Evolutionary conservation across 1,140 invertebrate species (phyloP).

Genomic region (Bombyx mori): DNA sequence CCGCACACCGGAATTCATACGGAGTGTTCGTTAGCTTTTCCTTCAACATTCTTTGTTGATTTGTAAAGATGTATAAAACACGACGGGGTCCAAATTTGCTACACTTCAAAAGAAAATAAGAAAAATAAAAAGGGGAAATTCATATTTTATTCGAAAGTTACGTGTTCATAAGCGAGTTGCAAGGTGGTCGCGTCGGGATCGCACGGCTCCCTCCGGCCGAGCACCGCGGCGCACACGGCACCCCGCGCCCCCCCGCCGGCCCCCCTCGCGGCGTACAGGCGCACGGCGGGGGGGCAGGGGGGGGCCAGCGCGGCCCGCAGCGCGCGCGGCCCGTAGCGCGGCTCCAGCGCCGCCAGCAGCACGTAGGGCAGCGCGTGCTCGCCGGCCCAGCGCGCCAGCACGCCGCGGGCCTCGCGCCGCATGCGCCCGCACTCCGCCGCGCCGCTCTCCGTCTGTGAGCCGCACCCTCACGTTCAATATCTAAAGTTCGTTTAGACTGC

Average conservation of each 20-base stretch:
- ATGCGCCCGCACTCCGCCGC: not conserved
- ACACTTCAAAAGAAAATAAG: too few species aligned
- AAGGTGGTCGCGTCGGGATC: slow-evolving; percentile 1
- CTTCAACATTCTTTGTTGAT: too few species aligned
- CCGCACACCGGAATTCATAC: slow-evolving; percentile 1
- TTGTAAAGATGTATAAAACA: too few species aligned
- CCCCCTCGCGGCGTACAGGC: not conserved
- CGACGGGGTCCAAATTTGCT: too few species aligned
- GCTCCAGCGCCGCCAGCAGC: slow-evolving; percentile 8
- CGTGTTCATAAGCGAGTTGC: too few species aligned
- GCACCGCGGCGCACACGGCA: not conserved
- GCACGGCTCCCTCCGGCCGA: not conserved
- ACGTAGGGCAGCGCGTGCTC: slow-evolving; percentile 13
- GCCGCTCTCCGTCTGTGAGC: too few species aligned
- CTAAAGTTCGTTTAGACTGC: too few species aligned
- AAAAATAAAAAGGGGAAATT: too few species aligned
- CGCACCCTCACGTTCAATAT: not conserved
- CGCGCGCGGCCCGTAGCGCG: not conserved
- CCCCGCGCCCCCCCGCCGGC: not conserved
- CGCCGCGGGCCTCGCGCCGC: slow-evolving; percentile 1
- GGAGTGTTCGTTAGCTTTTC: too few species aligned
- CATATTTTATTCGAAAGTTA: too few species aligned
- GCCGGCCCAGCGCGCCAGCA: slow-evolving; percentile 13
- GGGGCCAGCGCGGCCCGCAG: slow-evolving; percentile 11
- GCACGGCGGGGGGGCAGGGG: not conserved